Percentiles rank a stretch among this genome's conserved stretches.
Evolutionary conservation across 2,888 invertebrate species (phyloP).

Genomic region (Coenonympha arcania): DNA sequence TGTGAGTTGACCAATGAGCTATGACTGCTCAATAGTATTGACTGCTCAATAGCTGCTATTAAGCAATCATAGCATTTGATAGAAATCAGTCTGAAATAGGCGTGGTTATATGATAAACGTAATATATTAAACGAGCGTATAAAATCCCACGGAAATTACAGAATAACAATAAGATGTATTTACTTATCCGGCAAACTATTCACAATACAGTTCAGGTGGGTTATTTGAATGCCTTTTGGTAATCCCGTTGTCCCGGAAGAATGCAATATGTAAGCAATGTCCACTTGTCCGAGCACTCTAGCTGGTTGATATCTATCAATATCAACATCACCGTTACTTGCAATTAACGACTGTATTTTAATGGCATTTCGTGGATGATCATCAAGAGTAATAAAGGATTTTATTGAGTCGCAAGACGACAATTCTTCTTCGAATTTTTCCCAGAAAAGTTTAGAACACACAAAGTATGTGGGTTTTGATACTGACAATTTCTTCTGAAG

Average conservation of each 20-base stretch:
- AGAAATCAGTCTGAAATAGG: too few species aligned
- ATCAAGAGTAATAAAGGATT: constrained; percentile 43
- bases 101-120: too few species aligned
- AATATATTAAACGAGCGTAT: too few species aligned
- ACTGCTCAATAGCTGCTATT: too few species aligned
- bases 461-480: constrained; percentile 78
- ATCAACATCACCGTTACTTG: constrained; percentile 36
- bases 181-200: constrained; percentile 47
- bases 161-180: neutral
- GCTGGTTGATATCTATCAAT: constrained; percentile 52
- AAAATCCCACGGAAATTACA: too few species aligned
- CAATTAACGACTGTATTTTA: constrained; percentile 38
- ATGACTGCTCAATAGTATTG: too few species aligned
- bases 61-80: too few species aligned
- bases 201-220: constrained; percentile 72
- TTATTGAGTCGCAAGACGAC: constrained; percentile 40
- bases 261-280: constrained; percentile 68
- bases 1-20: too few species aligned
- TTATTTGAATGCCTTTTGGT: constrained; percentile 78
- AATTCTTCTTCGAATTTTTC: constrained; percentile 48
- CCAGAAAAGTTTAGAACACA: constrained; percentile 73
- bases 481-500: constrained; percentile 77
- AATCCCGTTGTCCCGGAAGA: constrained; percentile 82
- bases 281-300: constrained; percentile 56
- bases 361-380: constrained; percentile 32